phyloP scores from a whole-genome alignment of 2,797 vertebrate species.

The Odontamblyopus lacepedii region DNA sequence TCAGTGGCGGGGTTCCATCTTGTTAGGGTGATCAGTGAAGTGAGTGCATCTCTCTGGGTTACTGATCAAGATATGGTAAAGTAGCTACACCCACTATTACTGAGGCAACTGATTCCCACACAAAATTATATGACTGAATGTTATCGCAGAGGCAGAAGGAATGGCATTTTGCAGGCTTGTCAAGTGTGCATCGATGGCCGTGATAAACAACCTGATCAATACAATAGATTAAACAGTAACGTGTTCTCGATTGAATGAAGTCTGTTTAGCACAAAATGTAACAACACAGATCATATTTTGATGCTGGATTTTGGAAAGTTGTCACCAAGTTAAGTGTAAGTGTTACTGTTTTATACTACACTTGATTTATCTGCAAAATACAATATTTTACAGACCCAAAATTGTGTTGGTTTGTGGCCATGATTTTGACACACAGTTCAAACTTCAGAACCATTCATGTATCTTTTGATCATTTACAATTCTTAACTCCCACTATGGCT shows the following conservation, averaged over 20 bases:
- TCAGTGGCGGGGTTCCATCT: constrained; percentile 20
- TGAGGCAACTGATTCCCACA: not conserved
- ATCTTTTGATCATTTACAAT: not conserved
- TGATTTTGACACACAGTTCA: too few relatives aligned
- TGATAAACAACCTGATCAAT: constrained; percentile 1
- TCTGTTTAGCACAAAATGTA: not conserved
- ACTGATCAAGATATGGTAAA: not conserved
- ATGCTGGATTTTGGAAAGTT: not conserved
- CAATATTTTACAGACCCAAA: too few relatives aligned
- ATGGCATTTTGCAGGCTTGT: not conserved
- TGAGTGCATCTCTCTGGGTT: constrained; percentile 9
- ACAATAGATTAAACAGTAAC: not conserved
- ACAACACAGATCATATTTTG: too few relatives aligned
- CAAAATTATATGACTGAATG: not conserved
- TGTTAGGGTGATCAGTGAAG: constrained; percentile 27
- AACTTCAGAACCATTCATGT: not conserved
- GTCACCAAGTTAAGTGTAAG: not conserved
- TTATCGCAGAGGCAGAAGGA: not conserved
- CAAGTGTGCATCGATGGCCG: not conserved
- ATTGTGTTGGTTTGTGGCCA: too few relatives aligned
- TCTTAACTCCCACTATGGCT: not conserved
- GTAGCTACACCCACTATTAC: not conserved
- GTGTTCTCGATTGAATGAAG: not conserved
- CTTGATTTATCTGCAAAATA: too few relatives aligned
- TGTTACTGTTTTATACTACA: too few relatives aligned